A percentile compares a stretch with the other conserved stretches of the same genome.
Conservation (phyloP, 2,888 invertebrate species). For the Metellina segmentata region DNA sequence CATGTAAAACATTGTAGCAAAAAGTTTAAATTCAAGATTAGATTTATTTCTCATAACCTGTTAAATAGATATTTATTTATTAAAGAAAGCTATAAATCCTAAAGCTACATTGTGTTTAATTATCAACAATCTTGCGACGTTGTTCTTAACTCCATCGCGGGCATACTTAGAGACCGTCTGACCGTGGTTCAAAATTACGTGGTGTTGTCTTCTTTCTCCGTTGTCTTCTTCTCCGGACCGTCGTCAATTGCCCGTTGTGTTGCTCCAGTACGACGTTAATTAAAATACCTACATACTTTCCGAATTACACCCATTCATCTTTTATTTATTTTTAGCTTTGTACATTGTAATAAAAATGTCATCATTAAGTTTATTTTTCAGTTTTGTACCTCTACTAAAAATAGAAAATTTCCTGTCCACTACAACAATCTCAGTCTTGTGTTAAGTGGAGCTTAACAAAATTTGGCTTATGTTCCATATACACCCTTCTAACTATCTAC, state of each 20-base stretch:
- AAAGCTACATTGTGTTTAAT: background rate
- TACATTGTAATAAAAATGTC: constrained; percentile 26
- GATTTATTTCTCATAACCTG: background rate
- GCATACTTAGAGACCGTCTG: background rate
- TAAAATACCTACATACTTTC: too few relatives aligned
- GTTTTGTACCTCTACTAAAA: background rate
- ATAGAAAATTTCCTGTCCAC: constrained; percentile 41
- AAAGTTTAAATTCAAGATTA: background rate
- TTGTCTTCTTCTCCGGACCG: too few relatives aligned
- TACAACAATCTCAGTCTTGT: constrained; percentile 27
- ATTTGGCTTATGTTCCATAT: too few relatives aligned
- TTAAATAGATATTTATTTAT: background rate
- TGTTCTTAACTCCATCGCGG: background rate
- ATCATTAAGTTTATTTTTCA: constrained; percentile 38
- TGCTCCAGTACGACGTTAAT: too few relatives aligned
- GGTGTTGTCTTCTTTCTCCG: too few relatives aligned
- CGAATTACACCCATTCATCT: background rate
- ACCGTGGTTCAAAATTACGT: too few relatives aligned
- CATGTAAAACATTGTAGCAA: too few relatives aligned
- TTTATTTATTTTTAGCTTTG: background rate
- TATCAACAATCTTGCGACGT: background rate
- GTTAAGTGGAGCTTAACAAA: too few relatives aligned
- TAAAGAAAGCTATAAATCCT: background rate
- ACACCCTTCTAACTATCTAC: too few relatives aligned
- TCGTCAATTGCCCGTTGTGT: too few relatives aligned